phyloP scores from a whole-genome alignment of 2,888 invertebrate genomes.

The Pasiphila rectangulata region DNA sequence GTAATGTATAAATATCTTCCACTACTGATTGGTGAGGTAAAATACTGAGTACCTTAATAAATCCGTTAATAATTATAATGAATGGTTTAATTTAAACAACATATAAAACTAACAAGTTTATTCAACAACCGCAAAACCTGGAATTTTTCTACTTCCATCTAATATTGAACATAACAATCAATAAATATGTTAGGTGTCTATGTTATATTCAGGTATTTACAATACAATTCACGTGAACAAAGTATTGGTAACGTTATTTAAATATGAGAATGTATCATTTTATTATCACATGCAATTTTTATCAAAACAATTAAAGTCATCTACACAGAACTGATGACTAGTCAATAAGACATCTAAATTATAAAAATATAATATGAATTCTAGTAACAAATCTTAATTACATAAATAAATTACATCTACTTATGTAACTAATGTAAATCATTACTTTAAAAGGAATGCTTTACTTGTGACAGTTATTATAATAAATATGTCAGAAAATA shows the following conservation, averaged over 20 bases:
- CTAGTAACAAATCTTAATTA: background rate
- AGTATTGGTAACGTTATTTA: constrained; percentile 7
- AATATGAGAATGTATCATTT: constrained; percentile 23
- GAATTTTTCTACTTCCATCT: constrained; percentile 13
- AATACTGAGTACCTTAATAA: constrained; percentile 2
- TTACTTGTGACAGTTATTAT: constrained; percentile 6
- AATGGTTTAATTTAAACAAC: constrained; percentile 13
- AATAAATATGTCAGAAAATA: constrained; percentile 17
- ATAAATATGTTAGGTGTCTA: constrained; percentile 7
- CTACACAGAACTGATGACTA: constrained; percentile 10
- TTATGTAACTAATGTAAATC: constrained; percentile 5
- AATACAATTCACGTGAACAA: constrained; percentile 21
- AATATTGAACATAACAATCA: constrained; percentile 14
- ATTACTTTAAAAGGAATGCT: constrained; percentile 32
- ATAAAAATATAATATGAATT: too few species aligned
- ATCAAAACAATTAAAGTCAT: constrained; percentile 3
- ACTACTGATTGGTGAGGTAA: background rate
- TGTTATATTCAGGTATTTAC: constrained; percentile 17
- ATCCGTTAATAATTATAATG: background rate
- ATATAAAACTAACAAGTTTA: constrained; percentile 18
- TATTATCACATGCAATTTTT: constrained; percentile 21
- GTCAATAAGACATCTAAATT: constrained; percentile 3
- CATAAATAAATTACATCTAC: background rate
- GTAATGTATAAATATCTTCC: background rate
- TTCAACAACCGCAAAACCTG: constrained; percentile 19